Evolutionary conservation across 2,113 vertebrate genomes (phyloP).

Genomic region (Triplophysa rosa): DNA sequence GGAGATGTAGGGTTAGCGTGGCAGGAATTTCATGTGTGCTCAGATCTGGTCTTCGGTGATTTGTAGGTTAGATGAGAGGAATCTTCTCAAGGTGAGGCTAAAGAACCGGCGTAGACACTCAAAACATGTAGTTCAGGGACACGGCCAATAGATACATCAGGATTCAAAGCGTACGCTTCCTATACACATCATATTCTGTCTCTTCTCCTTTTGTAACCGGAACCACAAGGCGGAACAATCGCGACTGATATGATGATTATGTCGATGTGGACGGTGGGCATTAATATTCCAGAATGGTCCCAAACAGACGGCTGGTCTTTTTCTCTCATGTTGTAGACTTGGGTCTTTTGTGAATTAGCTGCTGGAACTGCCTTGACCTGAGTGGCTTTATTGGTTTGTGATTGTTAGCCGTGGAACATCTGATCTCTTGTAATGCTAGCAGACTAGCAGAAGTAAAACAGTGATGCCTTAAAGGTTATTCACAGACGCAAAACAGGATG

Average conservation of each 20-base stretch:
- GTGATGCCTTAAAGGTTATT: slow-evolving; percentile 18
- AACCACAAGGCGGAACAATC: slow-evolving; percentile 29
- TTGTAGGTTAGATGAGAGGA: slow-evolving; percentile 24
- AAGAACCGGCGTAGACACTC: slow-evolving; percentile 9
- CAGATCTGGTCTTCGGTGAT: slow-evolving; percentile 42
- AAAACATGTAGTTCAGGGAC: slow-evolving; percentile 20
- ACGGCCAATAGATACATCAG: background rate
- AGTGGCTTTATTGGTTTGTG: slow-evolving; percentile 34
- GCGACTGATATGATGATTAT: slow-evolving; percentile 51
- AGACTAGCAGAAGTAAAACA: slow-evolving; percentile 6
- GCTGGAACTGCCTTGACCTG: slow-evolving; percentile 47
- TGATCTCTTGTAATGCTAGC: background rate
- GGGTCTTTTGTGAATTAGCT: slow-evolving; percentile 12
- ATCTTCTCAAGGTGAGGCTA: slow-evolving; percentile 15
- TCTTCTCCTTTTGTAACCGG: slow-evolving; percentile 16
- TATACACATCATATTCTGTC: slow-evolving; percentile 26
- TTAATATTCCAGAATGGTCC: slow-evolving; percentile 46
- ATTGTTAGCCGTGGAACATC: slow-evolving; percentile 25
- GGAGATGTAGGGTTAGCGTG: slow-evolving; percentile 36
- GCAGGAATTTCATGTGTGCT: slow-evolving; percentile 24
- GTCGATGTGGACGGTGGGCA: slow-evolving; percentile 3
- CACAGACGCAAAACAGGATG: background rate
- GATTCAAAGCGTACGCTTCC: background rate
- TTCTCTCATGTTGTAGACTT: slow-evolving; percentile 29
- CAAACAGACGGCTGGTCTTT: background rate